Percentiles rank a stretch among this genome's conserved stretches.
Evolutionary conservation across 2,113 vertebrate genomes (phyloP).

Genomic region (Haplochromis burtoni): DNA sequence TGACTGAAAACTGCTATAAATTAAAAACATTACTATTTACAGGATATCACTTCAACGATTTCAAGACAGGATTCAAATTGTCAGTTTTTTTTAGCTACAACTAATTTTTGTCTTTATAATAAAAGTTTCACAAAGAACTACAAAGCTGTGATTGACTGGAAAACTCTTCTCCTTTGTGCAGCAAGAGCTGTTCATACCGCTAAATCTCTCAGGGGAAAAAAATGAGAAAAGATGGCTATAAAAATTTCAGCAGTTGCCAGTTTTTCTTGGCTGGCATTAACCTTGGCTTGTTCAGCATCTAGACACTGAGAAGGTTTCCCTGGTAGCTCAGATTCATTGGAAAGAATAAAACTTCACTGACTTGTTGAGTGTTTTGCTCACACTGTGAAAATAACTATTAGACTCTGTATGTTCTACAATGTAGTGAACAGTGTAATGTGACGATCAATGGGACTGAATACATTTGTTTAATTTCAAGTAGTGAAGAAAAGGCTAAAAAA

Average conservation of each 20-base stretch:
- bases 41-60: rapidly evolving
- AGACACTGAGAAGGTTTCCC: background rate
- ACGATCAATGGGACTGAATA: background rate
- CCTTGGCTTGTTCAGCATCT: background rate
- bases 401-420: background rate
- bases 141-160: background rate
- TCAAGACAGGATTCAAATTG: background rate
- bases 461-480: background rate
- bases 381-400: background rate
- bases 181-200: background rate
- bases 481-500: background rate
- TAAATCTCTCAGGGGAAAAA: background rate
- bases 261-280: background rate
- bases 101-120: background rate
- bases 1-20: background rate
- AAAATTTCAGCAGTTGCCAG: background rate
- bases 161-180: background rate
- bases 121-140: background rate
- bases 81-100: background rate
- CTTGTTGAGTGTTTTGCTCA: background rate
- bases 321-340: background rate
- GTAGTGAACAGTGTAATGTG: background rate
- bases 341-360: background rate
- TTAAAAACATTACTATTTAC: background rate
- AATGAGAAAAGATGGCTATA: background rate